A percentile compares a stretch with the other conserved stretches of the same genome.
These are phyloP conservation scores for Eristalis tenax DNA, from an alignment of 2,888 invertebrate genomes.

Conservation along the genomic window DNA sequence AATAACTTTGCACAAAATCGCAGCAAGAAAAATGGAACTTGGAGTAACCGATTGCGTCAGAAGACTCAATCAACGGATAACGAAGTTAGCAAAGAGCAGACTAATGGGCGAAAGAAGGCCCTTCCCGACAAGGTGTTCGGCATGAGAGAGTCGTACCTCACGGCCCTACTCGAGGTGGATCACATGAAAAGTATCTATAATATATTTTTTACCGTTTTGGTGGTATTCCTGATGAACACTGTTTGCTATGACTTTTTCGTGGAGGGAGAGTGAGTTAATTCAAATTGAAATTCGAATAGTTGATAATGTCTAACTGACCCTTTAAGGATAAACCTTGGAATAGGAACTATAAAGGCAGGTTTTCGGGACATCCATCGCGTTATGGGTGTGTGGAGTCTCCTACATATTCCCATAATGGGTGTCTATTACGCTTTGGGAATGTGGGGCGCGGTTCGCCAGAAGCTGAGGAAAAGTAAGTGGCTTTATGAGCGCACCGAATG, in stretches of 20 bases:
- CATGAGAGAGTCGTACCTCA: slow-evolving; percentile 90
- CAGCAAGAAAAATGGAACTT: slow-evolving; percentile 64
- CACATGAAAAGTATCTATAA: slow-evolving; percentile 93
- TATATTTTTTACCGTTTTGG: slow-evolving; percentile 89
- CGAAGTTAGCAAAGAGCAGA: slow-evolving; percentile 68
- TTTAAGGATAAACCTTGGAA: slow-evolving; percentile 83
- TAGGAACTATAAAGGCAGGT: slow-evolving; percentile 83
- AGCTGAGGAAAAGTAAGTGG: not conserved
- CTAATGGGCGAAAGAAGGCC: slow-evolving; percentile 69
- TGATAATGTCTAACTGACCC: not conserved
- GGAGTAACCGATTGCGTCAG: slow-evolving; percentile 64
- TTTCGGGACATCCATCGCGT: slow-evolving; percentile 85
- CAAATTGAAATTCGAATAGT: slow-evolving; percentile 35
- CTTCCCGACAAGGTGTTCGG: slow-evolving; percentile 86
- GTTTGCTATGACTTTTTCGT: slow-evolving; percentile 87
- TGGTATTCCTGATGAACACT: slow-evolving; percentile 88
- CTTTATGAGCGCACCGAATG: not conserved
- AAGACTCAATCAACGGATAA: not conserved
- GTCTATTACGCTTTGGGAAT: slow-evolving; percentile 79
- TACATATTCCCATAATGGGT: slow-evolving; percentile 79
- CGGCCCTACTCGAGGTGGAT: slow-evolving; percentile 88
- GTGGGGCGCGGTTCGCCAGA: slow-evolving; percentile 79
- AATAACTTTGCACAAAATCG: slow-evolving; percentile 74
- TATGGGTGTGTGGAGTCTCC: slow-evolving; percentile 78
- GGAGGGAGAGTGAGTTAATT: slow-evolving; percentile 84